A percentile compares a stretch with the other conserved stretches of the same genome.
Conservation (phyloP, 1,140 invertebrate species). For the Phymorhynchus buccinoides region DNA sequence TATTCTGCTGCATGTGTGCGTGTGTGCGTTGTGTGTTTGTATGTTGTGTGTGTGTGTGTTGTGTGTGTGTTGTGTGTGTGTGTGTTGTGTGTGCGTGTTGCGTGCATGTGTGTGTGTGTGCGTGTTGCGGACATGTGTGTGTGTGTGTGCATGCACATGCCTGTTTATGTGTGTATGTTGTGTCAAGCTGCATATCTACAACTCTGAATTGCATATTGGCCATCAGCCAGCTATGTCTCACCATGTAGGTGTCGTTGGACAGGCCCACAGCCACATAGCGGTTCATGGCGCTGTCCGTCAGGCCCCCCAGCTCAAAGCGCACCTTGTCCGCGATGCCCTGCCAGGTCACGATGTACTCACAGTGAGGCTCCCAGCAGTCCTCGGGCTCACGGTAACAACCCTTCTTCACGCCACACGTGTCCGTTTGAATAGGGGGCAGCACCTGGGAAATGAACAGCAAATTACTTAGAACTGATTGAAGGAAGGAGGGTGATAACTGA, state of each 20-base stretch:
- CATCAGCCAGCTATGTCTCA: not conserved
- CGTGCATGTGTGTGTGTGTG: too few species aligned
- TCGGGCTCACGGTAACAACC: slow-evolving; percentile 69
- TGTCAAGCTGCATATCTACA: too few species aligned
- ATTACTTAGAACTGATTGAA: not conserved
- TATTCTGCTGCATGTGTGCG: too few species aligned
- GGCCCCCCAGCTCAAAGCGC: slow-evolving; percentile 61
- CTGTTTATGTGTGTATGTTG: too few species aligned
- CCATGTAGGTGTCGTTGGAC: slow-evolving; percentile 57
- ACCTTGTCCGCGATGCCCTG: slow-evolving; percentile 26
- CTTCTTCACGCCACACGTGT: slow-evolving; percentile 63
- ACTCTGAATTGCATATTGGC: not conserved
- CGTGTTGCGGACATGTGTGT: too few species aligned
- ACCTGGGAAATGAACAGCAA: slow-evolving; percentile 41
- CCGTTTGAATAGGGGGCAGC: slow-evolving; percentile 57
- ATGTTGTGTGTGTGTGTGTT: too few species aligned
- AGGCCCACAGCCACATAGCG: slow-evolving; percentile 63
- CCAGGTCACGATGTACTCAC: slow-evolving; percentile 71
- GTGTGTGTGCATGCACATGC: too few species aligned
- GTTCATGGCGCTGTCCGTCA: slow-evolving; percentile 59
- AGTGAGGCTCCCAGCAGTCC: slow-evolving; percentile 64
- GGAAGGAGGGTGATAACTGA: not conserved
- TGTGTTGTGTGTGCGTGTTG: too few species aligned
- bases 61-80: too few species aligned
- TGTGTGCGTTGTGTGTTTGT: too few species aligned